Base-by-base conservation (phyloP, 1,140 invertebrate species). In the Panulirus ornatus region DNA sequence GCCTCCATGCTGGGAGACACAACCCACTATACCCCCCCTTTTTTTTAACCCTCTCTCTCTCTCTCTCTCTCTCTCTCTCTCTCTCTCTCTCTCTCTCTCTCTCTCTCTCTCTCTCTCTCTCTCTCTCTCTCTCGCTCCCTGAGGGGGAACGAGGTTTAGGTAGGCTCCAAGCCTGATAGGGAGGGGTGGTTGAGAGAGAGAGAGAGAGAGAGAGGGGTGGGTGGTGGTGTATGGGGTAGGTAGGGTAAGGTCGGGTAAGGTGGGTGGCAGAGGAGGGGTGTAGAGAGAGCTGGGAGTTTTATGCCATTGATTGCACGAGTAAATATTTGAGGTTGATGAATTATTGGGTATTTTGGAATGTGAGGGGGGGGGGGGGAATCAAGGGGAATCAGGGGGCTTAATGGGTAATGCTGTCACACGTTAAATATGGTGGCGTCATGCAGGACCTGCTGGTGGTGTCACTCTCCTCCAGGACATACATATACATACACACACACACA, bases 261-360 rank as follows among this genome's bases (percentile, higher is more conserved):
- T 47, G 44, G 44, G 44, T 47, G 44, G 44, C 14, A 6, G n/a
- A n/a, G 44, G 44, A 6, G 5, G 44, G 73, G 27, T 44, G 34
- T 8, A 38, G 73, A 22, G 34, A 34, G 36, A 76, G 0, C 71
- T 40, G 3, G 73, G 40, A 76, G 44, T 76, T 76, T 76, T 76
- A 76, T 6, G 38, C 73, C 40, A 22, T 42, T 76, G 73, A 76
- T 76, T 38, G 38, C 42, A 14, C 44, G 73, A 38, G 73, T 76
- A 76, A 76, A 76, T 76, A 76, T 76, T 76, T 76, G 73, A 76
- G 73, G 36, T 38, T 42, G 40, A 44, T 76, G 73, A 44, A 44
- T 76, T 44, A 73, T 16, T 73, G 34, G 44, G 44, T 14, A 47
- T 47, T 47, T 47, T 73, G 34, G 73, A 40, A 14, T 40, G 5